These are phyloP conservation scores for Rachycentron canadum DNA, from an alignment of 2,797 vertebrate species.

Conservation along the genomic window DNA sequence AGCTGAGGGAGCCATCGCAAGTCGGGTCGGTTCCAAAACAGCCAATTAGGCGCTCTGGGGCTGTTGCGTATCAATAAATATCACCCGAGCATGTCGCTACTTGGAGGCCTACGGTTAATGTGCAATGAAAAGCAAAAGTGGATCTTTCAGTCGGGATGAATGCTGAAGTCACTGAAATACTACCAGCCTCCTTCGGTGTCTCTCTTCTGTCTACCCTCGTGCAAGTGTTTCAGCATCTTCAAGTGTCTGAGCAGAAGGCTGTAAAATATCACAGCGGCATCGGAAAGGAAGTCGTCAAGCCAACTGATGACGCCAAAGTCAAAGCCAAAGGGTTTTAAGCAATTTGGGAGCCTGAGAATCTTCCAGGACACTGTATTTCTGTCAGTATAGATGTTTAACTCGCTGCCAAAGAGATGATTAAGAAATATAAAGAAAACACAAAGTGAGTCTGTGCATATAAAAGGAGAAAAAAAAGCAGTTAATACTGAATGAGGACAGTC, in stretches of 20 bases:
- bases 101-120: slow-evolving; percentile 59
- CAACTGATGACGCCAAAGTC: slow-evolving; percentile 41
- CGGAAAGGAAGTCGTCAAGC: slow-evolving; percentile 59
- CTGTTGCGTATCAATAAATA: slow-evolving; percentile 76
- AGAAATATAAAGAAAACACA: slow-evolving; percentile 65
- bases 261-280: slow-evolving; percentile 60
- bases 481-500: slow-evolving; percentile 51
- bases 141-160: slow-evolving; percentile 46
- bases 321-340: slow-evolving; percentile 44
- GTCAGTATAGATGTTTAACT: slow-evolving; percentile 44
- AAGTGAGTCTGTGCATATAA: slow-evolving; percentile 42
- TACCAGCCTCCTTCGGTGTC: slow-evolving; percentile 23
- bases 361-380: slow-evolving; percentile 63
- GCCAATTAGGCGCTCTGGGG: slow-evolving; percentile 72
- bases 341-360: slow-evolving; percentile 53
- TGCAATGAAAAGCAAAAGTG: slow-evolving; percentile 50
- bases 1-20: slow-evolving; percentile 68
- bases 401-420: slow-evolving; percentile 60
- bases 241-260: slow-evolving; percentile 57
- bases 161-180: slow-evolving; percentile 52
- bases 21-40: slow-evolving; percentile 76
- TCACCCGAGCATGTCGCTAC: slow-evolving; percentile 67
- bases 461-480: slow-evolving; percentile 20
- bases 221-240: slow-evolving; percentile 58
- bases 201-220: slow-evolving; percentile 20